Base-by-base conservation (phyloP, 2,113 vertebrate genomes). In the Apodemus sylvaticus region DNA sequence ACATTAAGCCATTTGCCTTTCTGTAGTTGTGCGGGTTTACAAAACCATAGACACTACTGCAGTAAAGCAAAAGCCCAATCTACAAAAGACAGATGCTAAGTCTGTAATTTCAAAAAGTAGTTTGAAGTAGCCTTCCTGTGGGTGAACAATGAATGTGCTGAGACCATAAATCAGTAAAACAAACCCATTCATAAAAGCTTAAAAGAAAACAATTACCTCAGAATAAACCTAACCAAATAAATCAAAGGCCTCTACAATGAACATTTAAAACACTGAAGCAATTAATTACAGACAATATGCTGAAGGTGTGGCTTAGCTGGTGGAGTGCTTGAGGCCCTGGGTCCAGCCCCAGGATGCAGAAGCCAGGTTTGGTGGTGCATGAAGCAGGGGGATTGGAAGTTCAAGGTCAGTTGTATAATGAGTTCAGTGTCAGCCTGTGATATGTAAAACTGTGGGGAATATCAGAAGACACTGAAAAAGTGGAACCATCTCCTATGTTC, bases 1-100 rank as follows among this genome's bases (percentile, higher is more conserved):
- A n/a, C n/a, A n/a, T 48, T 60, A 95, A 90, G 64, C 12, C 68
- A 95, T 73, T 94, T 92, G 53, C 20, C 78, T 22, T n/a, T 11
- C 86, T 70, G 19, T 51, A 68, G 45, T 17, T 83, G 8, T 12
- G 2, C 16, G 85, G 42, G 76, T 16, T 96, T 83, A 66, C 4
- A 82, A 31, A 90, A 88, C 78, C 73, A 17, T 78, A 68, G 48
- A 29, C 73, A 93, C 86, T 62, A 92, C 29, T 53, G 90, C 31
- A 78, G 51, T 36, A 91, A 86, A 89, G 26, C 73, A 24, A 89
- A 95, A 88, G 36, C 8, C 48, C 78, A 78, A 60, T 58, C 22
- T 70, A 20, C 9, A 62, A 73, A 77, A 86, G 62, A 58, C 20
- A 62, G 29, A 78, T 45, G 42, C 39, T 81, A 96, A 91, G 85